Conservation (phyloP, 2,888 invertebrate species). For the Melanchra persicariae region DNA sequence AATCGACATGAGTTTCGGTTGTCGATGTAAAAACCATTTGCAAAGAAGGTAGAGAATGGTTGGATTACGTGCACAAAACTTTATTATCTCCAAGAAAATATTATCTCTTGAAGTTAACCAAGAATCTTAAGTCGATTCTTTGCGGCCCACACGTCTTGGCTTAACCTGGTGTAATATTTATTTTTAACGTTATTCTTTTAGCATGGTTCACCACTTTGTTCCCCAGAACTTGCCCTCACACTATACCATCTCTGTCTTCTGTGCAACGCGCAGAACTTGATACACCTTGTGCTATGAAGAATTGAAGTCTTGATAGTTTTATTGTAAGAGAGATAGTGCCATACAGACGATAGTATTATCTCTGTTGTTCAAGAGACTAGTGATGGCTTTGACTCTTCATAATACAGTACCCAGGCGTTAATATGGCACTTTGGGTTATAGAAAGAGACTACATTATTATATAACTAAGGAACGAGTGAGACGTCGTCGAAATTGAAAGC, state of each 20-base stretch:
- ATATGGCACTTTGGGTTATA: neutral
- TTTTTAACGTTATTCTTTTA: slow-evolving; percentile 2
- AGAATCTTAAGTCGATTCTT: neutral
- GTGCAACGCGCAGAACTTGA: neutral
- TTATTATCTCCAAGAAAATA: neutral
- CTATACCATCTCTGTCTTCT: neutral
- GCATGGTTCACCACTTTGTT: slow-evolving; percentile 14
- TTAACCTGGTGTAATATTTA: slow-evolving; percentile 1
- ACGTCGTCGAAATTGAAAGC: too few species aligned
- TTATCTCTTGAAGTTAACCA: neutral
- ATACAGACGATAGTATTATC: neutral
- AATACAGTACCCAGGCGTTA: neutral
- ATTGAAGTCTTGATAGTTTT: neutral
- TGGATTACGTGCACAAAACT: neutral
- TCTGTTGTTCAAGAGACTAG: neutral
- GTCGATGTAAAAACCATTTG: neutral
- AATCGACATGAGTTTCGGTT: neutral
- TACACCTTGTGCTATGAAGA: neutral
- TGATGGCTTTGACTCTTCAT: neutral
- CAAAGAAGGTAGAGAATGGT: neutral
- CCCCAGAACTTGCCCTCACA: neutral
- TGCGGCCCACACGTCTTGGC: too few species aligned
- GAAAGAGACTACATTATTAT: too few species aligned
- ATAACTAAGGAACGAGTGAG: neutral
- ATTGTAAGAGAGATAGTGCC: neutral